phyloP scores from a whole-genome alignment of 2,113 vertebrate species.

The Marmota monax region DNA sequence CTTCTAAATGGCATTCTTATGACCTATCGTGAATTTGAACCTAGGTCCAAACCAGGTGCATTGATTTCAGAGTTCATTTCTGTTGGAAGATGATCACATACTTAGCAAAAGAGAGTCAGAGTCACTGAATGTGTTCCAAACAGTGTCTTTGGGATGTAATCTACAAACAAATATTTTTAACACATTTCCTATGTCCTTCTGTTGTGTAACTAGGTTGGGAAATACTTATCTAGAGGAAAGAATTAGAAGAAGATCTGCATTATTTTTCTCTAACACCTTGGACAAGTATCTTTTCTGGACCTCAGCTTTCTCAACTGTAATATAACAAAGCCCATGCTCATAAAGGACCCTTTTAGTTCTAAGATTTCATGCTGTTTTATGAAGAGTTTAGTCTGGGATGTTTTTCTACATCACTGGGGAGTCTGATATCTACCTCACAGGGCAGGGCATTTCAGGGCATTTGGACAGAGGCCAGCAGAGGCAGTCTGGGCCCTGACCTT shows the following conservation, averaged over 20 bases:
- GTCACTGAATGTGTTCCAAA: constrained; percentile 1
- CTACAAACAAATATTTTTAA: constrained; percentile 55
- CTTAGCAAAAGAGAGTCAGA: constrained; percentile 47
- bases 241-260: neutral
- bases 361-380: constrained; percentile 53
- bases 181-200: neutral
- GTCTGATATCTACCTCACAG: neutral
- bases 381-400: neutral
- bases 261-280: neutral
- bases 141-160: neutral
- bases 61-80: constrained; percentile 24
- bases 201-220: constrained; percentile 14
- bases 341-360: constrained; percentile 22
- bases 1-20: neutral
- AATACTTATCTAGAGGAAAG: constrained; percentile 15
- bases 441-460: constrained; percentile 3
- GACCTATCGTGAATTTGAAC: constrained; percentile 14
- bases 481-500: constrained; percentile 38
- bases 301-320: neutral
- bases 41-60: neutral
- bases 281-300: constrained; percentile 40
- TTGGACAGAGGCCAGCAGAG: constrained; percentile 46
- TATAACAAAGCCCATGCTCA: constrained; percentile 1
- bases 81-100: constrained; percentile 7
- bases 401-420: neutral